phyloP scores from a whole-genome alignment of 2,113 vertebrate genomes.

The Thomomys bottae region DNA sequence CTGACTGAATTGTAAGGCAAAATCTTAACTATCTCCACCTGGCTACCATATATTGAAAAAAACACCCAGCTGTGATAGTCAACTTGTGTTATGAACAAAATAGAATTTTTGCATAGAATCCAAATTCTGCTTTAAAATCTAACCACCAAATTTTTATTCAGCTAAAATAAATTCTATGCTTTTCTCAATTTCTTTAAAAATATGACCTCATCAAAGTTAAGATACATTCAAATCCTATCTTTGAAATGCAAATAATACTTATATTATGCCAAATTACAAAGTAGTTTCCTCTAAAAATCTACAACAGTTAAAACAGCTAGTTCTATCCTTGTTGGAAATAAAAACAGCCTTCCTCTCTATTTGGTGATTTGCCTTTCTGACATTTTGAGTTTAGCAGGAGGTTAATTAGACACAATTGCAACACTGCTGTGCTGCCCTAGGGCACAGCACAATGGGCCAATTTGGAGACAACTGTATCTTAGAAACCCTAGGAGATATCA shows the following conservation, averaged over 20 bases:
- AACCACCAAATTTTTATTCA: slow-evolving; percentile 48
- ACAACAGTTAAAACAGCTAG: slow-evolving; percentile 49
- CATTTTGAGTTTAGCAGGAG: slow-evolving; percentile 82
- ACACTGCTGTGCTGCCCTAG: slow-evolving; percentile 67
- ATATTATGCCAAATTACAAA: slow-evolving; percentile 67
- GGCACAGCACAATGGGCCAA: slow-evolving; percentile 67
- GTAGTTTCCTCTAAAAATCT: slow-evolving; percentile 47
- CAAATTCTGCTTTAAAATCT: slow-evolving; percentile 4
- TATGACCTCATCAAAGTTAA: slow-evolving; percentile 48
- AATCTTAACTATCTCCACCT: not conserved
- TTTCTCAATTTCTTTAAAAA: slow-evolving; percentile 51
- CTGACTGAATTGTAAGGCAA: not conserved
- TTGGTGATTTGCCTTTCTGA: slow-evolving; percentile 73
- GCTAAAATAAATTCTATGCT: not conserved
- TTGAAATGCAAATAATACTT: slow-evolving; percentile 63
- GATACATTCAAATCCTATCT: slow-evolving; percentile 33
- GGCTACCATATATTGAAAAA: slow-evolving; percentile 13
- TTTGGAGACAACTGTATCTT: slow-evolving; percentile 75
- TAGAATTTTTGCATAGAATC: slow-evolving; percentile 18
- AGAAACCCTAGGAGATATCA: slow-evolving; percentile 76
- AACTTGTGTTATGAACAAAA: slow-evolving; percentile 31
- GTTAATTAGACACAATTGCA: slow-evolving; percentile 83
- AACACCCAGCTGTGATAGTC: not conserved
- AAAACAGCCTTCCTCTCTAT: slow-evolving; percentile 58
- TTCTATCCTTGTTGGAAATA: slow-evolving; percentile 57